These are phyloP conservation scores for Drosophila lini DNA, from an alignment of 1,140 invertebrate species.

Conservation along the genomic window DNA sequence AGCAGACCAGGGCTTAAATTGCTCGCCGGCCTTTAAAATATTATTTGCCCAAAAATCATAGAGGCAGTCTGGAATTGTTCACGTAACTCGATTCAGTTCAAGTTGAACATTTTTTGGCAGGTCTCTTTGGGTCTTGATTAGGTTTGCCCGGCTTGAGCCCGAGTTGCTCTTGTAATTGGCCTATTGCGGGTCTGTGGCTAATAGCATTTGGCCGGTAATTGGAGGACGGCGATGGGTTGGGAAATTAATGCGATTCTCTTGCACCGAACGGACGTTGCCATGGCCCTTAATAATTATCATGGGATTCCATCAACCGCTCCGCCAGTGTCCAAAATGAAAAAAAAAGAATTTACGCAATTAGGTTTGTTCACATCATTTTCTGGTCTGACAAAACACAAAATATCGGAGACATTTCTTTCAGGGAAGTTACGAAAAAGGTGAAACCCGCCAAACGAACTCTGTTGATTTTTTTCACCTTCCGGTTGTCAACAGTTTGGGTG, in stretches of 20 bases:
- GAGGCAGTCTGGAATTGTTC: constrained; percentile 19
- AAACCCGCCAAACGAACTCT: constrained; percentile 15
- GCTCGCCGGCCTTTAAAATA: constrained; percentile 57
- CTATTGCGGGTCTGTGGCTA: constrained; percentile 59
- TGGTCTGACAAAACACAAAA: constrained; percentile 3
- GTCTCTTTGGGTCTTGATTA: constrained; percentile 45
- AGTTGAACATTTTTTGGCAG: constrained; percentile 42
- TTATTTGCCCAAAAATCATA: constrained; percentile 63
- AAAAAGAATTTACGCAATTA: constrained; percentile 42
- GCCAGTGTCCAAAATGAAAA: constrained; percentile 11
- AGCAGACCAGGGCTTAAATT: constrained; percentile 48
- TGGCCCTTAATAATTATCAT: constrained; percentile 51
- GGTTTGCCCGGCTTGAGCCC: constrained; percentile 27
- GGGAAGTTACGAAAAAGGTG: constrained; percentile 25
- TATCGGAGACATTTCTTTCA: constrained; percentile 18
- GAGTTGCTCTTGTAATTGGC: constrained; percentile 49
- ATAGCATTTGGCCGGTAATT: constrained; percentile 59
- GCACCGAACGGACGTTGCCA: constrained; percentile 48
- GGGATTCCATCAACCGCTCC: constrained; percentile 27
- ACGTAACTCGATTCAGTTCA: constrained; percentile 49
- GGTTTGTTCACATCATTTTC: constrained; percentile 45
- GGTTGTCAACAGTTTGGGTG: constrained; percentile 16
- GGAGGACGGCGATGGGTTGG: constrained; percentile 44
- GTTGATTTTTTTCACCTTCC: constrained; percentile 9
- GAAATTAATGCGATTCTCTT: constrained; percentile 55